phyloP scores from a whole-genome alignment of 2,113 vertebrate genomes.

The Neotragus pygmaeus region DNA sequence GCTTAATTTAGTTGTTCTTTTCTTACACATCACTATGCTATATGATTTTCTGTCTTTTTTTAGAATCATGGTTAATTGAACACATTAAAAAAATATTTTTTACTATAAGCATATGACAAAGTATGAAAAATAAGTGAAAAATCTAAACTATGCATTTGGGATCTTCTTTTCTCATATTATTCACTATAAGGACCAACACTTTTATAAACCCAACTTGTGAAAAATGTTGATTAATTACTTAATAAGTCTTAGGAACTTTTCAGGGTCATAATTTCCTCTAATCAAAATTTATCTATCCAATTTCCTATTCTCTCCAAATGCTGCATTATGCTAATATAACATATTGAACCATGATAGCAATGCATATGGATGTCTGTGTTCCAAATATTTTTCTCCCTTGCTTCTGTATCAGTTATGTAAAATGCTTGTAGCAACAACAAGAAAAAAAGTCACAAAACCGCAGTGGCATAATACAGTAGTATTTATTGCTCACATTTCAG shows the following conservation, averaged over 20 bases:
- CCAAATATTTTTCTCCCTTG: not conserved
- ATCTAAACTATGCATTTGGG: not conserved
- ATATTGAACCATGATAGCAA: not conserved
- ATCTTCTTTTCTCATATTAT: not conserved
- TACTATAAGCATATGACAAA: not conserved
- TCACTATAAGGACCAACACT: not conserved
- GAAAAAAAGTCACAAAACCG: not conserved
- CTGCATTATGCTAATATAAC: not conserved
- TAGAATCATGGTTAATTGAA: not conserved
- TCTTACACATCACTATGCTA: not conserved
- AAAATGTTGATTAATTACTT: not conserved
- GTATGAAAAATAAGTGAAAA: not conserved
- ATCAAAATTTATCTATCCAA: not conserved
- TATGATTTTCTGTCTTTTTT: constrained; percentile 10
- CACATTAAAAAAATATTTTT: not conserved
- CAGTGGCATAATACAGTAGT: not conserved
- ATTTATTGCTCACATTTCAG: not conserved
- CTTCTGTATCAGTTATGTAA: not conserved
- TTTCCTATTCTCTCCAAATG: not conserved
- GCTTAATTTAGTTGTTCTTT: not conserved
- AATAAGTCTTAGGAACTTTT: not conserved
- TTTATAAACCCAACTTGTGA: not conserved
- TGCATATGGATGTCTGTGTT: not conserved
- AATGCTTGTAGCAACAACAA: not conserved
- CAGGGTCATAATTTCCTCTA: not conserved